Base-by-base conservation (phyloP, 2,113 vertebrate species). In the Gallinago jamesoni region DNA sequence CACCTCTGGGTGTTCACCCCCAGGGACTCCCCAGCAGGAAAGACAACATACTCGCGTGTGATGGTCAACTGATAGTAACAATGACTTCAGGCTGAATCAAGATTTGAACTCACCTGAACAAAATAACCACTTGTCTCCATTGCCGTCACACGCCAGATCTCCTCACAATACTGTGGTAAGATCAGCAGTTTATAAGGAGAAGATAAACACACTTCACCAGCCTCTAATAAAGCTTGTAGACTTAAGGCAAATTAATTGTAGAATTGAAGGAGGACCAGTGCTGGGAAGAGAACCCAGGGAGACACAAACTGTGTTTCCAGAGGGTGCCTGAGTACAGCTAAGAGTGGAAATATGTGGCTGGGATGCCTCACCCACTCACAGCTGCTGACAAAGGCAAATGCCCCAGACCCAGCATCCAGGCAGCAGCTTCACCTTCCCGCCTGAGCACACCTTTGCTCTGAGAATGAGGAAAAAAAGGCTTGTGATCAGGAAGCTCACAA, bases 31-130 rank as follows among this genome's bases (percentile, higher is more conserved):
- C 37, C 41, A 13, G 28, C 24, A 60, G 63, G 74, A 47, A 73
- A 11, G 69, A 59, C 63, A n/a, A n/a, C 47, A 35, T 20, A 25
- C 16, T 77, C 1, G 0, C 37, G 15, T 6, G 28, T 4, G 3
- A 33, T 37, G 27, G 22, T 63, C 35, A 57, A 1, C n/a, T 28
- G 37, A 9, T 1, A 45, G n/a, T 22, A 37, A 39, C 0, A 1
- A 14, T 60, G 47, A 55, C 52, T 87, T 77, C 8, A 16, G 22
- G 27, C 31, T 74, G 41, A 84, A 67, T 25, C 47, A 33, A 68
- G 67, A 20, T 25, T 37, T 53, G 68, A 70, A 39, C 27, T 60
- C n/a, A 12, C 68, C 53, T 72, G 43, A 76, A 35, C 24, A 57
- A 74, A 74, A 14, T 13, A 76, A 76, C 31, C 47, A 5, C 52